These are phyloP conservation scores for Sebastolobus alascanus DNA, from an alignment of 2,797 vertebrate species.

Conservation along the genomic window DNA sequence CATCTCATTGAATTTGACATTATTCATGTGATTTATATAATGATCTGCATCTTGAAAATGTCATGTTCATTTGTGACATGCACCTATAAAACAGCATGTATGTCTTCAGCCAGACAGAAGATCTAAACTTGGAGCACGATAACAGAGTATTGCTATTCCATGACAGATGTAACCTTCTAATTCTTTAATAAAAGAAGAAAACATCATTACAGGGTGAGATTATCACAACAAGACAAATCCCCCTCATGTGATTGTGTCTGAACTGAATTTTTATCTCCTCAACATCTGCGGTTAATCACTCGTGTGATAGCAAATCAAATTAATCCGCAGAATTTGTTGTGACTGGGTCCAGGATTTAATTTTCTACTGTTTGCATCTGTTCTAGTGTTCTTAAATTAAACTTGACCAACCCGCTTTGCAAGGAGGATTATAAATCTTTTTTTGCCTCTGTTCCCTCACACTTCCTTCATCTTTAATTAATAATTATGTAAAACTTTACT, in stretches of 20 bases:
- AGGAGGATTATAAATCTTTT: not conserved
- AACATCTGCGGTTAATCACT: slow-evolving; percentile 29
- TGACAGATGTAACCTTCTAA: not conserved
- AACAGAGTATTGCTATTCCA: not conserved
- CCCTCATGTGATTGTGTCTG: slow-evolving; percentile 12
- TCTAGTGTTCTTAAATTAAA: not conserved
- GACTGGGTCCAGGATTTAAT: not conserved
- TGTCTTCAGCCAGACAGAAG: not conserved
- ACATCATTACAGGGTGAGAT: slow-evolving; percentile 23
- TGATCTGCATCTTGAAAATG: slow-evolving; percentile 9
- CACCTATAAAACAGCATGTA: not conserved
- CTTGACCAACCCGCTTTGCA: not conserved
- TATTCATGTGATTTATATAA: slow-evolving; percentile 46
- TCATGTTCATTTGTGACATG: not conserved
- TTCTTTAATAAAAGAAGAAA: slow-evolving; percentile 35
- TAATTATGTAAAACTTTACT: slow-evolving; percentile 4
- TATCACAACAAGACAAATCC: slow-evolving; percentile 8
- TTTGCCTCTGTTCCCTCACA: not conserved
- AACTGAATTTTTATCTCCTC: slow-evolving; percentile 12
- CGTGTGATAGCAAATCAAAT: slow-evolving; percentile 4
- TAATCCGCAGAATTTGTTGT: slow-evolving; percentile 12
- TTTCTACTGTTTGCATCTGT: not conserved
- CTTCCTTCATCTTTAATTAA: slow-evolving; percentile 8
- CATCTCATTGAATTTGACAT: slow-evolving; percentile 34
- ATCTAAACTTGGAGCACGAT: not conserved